Evolutionary conservation across 1,140 invertebrate species (phyloP).

Genomic region (Hycleus cichorii): DNA sequence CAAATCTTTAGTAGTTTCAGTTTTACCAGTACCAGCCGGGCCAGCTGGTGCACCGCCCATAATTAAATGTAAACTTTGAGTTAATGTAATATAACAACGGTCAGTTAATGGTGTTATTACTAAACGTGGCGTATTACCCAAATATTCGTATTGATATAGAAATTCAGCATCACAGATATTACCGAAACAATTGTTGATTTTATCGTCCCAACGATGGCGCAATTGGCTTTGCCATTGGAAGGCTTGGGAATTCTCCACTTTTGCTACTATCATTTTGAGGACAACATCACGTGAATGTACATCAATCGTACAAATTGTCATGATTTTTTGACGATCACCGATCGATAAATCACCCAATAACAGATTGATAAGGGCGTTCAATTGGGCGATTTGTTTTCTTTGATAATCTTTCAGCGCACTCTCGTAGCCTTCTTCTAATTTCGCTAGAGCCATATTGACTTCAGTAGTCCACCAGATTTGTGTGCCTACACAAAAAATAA

Average conservation of each 20-base stretch:
- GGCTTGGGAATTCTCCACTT: slow-evolving; percentile 72
- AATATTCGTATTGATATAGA: slow-evolving; percentile 70
- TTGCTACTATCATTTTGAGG: slow-evolving; percentile 69
- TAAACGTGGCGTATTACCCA: slow-evolving; percentile 73
- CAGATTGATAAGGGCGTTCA: slow-evolving; percentile 73
- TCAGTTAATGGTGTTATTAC: slow-evolving; percentile 83
- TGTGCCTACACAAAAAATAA: slow-evolving; percentile 42
- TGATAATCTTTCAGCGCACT: slow-evolving; percentile 88
- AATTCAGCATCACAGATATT: slow-evolving; percentile 90
- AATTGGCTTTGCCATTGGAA: slow-evolving; percentile 92
- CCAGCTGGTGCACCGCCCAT: slow-evolving; percentile 91
- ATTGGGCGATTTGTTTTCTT: slow-evolving; percentile 79
- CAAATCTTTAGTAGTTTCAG: slow-evolving; percentile 90
- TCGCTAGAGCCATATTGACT: slow-evolving; percentile 80
- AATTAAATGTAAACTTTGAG: slow-evolving; percentile 76
- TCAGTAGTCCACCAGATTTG: slow-evolving; percentile 95
- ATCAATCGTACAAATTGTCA: slow-evolving; percentile 93
- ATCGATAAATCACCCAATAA: slow-evolving; percentile 71
- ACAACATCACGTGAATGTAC: slow-evolving; percentile 87
- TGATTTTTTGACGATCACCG: slow-evolving; percentile 87
- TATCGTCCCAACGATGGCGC: slow-evolving; percentile 80
- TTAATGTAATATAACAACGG: slow-evolving; percentile 86
- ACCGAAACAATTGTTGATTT: slow-evolving; percentile 75
- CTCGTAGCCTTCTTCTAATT: slow-evolving; percentile 90
- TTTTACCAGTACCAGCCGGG: slow-evolving; percentile 82